These are phyloP conservation scores for Caenorhabditis elegans DNA, from an alignment of 1,140 invertebrate genomes.

Conservation along the genomic window WBcel235 BX284602.5:6821001-6821500, in stretches of 20 bases:
- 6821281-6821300: neutral
- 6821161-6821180: neutral
- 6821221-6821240: slow-evolving; percentile 6
- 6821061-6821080: neutral
- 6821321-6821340: neutral
- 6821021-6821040: too few relatives aligned
- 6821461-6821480: neutral
- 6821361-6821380: slow-evolving; percentile 20
- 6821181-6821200: slow-evolving; percentile 22
- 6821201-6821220: slow-evolving; percentile 15
- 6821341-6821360: slow-evolving; percentile 30
- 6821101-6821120: slow-evolving; percentile 27
- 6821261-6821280: neutral
- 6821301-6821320: neutral
- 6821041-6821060: slow-evolving; percentile 15
- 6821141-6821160: slow-evolving; percentile 23
- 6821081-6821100: neutral
- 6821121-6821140: slow-evolving; percentile 26
- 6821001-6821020: too few relatives aligned
- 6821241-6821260: too few relatives aligned
- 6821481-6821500: too few relatives aligned
- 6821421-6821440: slow-evolving; percentile 10
- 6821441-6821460: neutral
- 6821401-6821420: neutral
- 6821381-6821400: slow-evolving; percentile 9